Conservation (phyloP, 2,113 vertebrate genomes). For the Callionymus lyra region DNA sequence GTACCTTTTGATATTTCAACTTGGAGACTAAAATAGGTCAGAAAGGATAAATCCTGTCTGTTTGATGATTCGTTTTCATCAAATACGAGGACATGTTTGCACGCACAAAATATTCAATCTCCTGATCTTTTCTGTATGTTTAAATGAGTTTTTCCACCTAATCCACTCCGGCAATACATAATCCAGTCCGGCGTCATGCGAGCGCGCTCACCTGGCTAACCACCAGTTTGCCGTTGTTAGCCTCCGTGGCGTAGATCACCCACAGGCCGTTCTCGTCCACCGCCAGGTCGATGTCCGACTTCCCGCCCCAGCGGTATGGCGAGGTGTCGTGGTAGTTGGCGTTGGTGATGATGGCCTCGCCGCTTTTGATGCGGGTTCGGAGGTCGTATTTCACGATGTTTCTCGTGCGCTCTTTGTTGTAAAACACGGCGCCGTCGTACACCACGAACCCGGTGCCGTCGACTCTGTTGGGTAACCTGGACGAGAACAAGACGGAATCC, state of each 20-base stretch:
- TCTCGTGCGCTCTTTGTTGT: conserved; percentile 93
- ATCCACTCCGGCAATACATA: conserved; percentile 31
- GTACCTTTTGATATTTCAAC: no score
- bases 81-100: neutral
- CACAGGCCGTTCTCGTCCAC: conserved; percentile 91
- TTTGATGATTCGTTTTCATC: no score
- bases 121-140: conserved; percentile 1
- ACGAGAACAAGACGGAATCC: conserved; percentile 6
- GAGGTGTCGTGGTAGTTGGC: conserved; percentile 96
- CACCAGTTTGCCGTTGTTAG: conserved; percentile 82
- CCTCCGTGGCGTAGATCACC: conserved; percentile 90
- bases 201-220: conserved; percentile 76
- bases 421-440: conserved; percentile 90
- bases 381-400: conserved; percentile 92
- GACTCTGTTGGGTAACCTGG: conserved; percentile 82
- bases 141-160: conserved; percentile 32
- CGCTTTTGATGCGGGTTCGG: conserved; percentile 89
- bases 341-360: conserved; percentile 85
- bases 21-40: no score
- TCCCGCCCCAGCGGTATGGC: conserved; percentile 91
- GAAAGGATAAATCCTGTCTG: no score
- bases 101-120: neutral
- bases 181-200: conserved; percentile 23
- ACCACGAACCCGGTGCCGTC: conserved; percentile 92
- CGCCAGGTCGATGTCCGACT: conserved; percentile 88